These are phyloP conservation scores for Paradoxurus hermaphroditus DNA, from an alignment of 2,113 vertebrate genomes.

Conservation along the genomic window DNA sequence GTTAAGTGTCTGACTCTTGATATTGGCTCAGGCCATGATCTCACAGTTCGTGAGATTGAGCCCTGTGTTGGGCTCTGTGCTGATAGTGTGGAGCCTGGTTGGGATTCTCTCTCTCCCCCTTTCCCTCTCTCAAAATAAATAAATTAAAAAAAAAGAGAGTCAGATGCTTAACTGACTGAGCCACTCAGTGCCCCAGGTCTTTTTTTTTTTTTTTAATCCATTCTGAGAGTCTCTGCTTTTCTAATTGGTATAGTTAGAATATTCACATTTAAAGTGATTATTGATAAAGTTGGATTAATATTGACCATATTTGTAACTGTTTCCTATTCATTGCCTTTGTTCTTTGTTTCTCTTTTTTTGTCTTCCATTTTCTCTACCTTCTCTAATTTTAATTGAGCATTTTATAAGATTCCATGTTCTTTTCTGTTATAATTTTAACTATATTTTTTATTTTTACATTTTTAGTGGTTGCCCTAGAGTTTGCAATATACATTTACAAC, in stretches of 20 bases:
- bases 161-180: too few relatives aligned
- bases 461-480: not conserved
- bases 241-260: not conserved
- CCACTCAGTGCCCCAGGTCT: too few relatives aligned
- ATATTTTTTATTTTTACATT: not conserved
- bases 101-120: too few relatives aligned
- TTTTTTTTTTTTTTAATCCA: not conserved
- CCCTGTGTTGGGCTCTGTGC: too few relatives aligned
- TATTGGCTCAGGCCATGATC: too few relatives aligned
- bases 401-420: not conserved
- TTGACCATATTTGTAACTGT: not conserved
- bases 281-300: not conserved
- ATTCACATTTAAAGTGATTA: not conserved
- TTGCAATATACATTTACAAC: not conserved
- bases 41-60: too few relatives aligned
- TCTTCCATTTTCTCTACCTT: not conserved
- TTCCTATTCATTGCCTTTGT: not conserved
- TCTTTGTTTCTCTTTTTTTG: not conserved
- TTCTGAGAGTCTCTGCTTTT: not conserved
- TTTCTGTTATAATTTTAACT: not conserved
- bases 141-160: too few relatives aligned
- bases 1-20: too few relatives aligned
- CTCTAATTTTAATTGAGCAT: constrained; percentile 2
- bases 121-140: too few relatives aligned
- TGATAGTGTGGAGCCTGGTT: too few relatives aligned